Evolutionary conservation across 2,888 invertebrate species (phyloP).

Genomic region (Gymnoscelis rufifasciata): DNA sequence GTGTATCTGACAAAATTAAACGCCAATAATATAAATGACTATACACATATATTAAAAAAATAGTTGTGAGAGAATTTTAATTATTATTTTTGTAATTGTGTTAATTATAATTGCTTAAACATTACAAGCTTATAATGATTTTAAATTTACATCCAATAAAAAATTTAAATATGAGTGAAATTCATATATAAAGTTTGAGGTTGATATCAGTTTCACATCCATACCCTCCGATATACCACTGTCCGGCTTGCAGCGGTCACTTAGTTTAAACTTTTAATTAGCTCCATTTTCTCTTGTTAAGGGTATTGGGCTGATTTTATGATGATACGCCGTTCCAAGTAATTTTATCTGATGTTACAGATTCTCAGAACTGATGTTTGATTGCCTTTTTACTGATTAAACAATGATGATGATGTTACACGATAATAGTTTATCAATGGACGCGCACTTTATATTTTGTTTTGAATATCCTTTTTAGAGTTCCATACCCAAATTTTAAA

Average conservation of each 20-base stretch:
- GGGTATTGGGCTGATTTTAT: slow-evolving; percentile 55
- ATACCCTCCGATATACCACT: background rate
- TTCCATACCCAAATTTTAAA: too few species aligned
- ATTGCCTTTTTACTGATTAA: slow-evolving; percentile 17
- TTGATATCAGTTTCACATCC: slow-evolving; percentile 6
- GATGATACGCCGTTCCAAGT: slow-evolving; percentile 39
- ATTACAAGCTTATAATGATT: too few species aligned
- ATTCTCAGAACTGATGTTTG: slow-evolving; percentile 17
- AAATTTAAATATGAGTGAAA: too few species aligned
- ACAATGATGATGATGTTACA: background rate
- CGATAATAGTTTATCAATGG: background rate
- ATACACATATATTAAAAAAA: too few species aligned
- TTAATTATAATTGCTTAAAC: too few species aligned
- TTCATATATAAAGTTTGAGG: background rate
- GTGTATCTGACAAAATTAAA: too few species aligned
- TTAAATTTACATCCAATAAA: too few species aligned
- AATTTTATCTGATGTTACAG: slow-evolving; percentile 36
- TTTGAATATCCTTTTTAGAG: too few species aligned
- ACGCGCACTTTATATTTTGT: too few species aligned
- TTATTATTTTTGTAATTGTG: too few species aligned
- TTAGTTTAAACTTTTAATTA: slow-evolving; percentile 62
- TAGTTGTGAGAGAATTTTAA: too few species aligned
- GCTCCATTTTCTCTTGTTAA: slow-evolving; percentile 59
- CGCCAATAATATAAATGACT: too few species aligned
- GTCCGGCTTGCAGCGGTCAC: slow-evolving; percentile 43